Conservation (phyloP, 35 echinoderm and acorn worm species). For the Apostichopus japonicus region DNA sequence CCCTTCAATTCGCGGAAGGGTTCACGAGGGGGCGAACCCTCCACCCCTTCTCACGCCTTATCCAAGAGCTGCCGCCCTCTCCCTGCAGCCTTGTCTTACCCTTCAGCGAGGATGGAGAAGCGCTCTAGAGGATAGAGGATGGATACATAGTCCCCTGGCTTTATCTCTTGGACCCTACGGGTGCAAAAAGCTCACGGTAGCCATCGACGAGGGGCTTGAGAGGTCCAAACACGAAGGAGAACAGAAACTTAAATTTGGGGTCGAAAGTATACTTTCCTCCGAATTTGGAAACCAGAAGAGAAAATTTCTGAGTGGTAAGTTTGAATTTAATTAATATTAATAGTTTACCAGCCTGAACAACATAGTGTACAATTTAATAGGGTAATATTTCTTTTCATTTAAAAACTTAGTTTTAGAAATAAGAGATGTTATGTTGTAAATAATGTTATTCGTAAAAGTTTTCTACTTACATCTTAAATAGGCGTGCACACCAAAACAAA, state of each 20-base stretch:
- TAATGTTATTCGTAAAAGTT: too few species aligned
- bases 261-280: conserved; percentile 29
- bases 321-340: not conserved
- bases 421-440: too few species aligned
- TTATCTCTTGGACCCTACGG: not conserved
- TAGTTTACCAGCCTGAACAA: too few species aligned
- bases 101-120: conserved; percentile 10
- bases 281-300: conserved; percentile 11
- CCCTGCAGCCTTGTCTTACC: not conserved
- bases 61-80: not conserved
- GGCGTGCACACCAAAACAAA: too few species aligned
- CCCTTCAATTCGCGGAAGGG: not conserved
- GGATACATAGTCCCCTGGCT: conserved; percentile 2
- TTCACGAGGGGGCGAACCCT: not conserved
- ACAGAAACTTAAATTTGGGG: conserved; percentile 35
- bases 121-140: conserved; percentile 1
- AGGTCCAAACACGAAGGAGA: not conserved
- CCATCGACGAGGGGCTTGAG: conserved; percentile 7
- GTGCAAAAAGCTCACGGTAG: not conserved
- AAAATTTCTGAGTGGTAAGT: conserved; percentile 1
- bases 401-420: too few species aligned
- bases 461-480: too few species aligned
- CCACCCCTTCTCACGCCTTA: conserved; percentile 1
- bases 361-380: too few species aligned
- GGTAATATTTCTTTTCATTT: too few species aligned